These are phyloP conservation scores for Cryptocheilus praepositus DNA, from an alignment of 2,888 invertebrate genomes.

Conservation along the genomic window DNA sequence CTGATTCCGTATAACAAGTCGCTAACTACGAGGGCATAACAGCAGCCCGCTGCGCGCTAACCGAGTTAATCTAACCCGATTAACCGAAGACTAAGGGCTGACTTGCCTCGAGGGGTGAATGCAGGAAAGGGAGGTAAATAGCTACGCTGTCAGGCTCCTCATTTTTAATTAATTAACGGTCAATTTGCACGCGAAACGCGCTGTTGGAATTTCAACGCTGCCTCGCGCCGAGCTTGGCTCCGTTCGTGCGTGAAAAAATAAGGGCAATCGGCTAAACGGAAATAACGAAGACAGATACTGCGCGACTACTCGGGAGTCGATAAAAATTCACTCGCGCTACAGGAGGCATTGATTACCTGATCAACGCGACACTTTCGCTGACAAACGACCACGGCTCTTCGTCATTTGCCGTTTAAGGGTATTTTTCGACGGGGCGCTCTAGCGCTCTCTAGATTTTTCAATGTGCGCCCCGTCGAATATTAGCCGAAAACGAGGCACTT, in stretches of 20 bases:
- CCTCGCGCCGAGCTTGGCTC: slow-evolving; percentile 10
- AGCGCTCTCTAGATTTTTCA: background rate
- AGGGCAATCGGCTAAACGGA: background rate
- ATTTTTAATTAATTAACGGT: slow-evolving; percentile 70
- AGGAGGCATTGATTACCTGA: background rate
- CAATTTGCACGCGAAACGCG: slow-evolving; percentile 62
- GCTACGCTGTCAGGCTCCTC: slow-evolving; percentile 61
- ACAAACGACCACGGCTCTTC: background rate
- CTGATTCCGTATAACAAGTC: slow-evolving; percentile 59
- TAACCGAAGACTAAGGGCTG: slow-evolving; percentile 70
- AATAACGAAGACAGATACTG: slow-evolving; percentile 26
- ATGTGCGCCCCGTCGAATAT: background rate
- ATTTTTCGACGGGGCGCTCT: no score
- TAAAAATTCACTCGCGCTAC: background rate
- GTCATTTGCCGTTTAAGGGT: no score
- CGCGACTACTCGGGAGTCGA: background rate
- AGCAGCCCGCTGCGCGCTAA: slow-evolving; percentile 58
- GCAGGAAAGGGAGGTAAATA: slow-evolving; percentile 53
- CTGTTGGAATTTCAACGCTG: slow-evolving; percentile 50
- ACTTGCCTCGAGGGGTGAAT: slow-evolving; percentile 60
- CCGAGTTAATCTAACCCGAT: slow-evolving; percentile 70
- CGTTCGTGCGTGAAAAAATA: slow-evolving; percentile 14
- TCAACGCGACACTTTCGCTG: background rate
- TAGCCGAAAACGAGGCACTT: background rate
- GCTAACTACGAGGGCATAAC: slow-evolving; percentile 62